Evolutionary conservation across 2,888 invertebrate species (phyloP).

Genomic region (Morpho achilles): DNA sequence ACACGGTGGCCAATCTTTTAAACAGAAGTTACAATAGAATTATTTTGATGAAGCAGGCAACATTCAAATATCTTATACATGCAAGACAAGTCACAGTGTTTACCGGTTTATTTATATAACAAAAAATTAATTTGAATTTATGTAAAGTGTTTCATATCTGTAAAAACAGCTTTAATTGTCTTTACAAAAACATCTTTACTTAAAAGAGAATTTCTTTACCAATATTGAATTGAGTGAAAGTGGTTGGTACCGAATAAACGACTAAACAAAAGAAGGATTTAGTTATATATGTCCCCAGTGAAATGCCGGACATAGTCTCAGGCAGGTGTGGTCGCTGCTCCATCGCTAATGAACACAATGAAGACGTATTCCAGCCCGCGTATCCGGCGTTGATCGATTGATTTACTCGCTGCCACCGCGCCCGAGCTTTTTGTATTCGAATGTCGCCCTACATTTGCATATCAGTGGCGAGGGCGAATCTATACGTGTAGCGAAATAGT

Average conservation of each 20-base stretch:
- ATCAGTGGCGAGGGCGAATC: conserved; percentile 69
- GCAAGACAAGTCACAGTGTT: too few relatives aligned
- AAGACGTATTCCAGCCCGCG: conserved; percentile 74
- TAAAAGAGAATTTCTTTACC: too few relatives aligned
- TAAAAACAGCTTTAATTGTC: too few relatives aligned
- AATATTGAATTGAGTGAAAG: conserved; percentile 9
- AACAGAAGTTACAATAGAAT: too few relatives aligned
- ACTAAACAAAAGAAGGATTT: conserved; percentile 22
- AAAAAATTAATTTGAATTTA: too few relatives aligned
- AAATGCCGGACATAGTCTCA: conserved; percentile 58
- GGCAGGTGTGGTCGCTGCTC: conserved; percentile 64
- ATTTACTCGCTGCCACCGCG: conserved; percentile 78
- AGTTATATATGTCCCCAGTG: conserved; percentile 22
- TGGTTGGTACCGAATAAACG: conserved; percentile 18
- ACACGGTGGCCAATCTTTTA: too few relatives aligned
- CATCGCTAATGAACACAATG: conserved; percentile 79
- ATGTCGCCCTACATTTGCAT: conserved; percentile 74
- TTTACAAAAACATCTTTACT: too few relatives aligned
- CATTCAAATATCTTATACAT: too few relatives aligned
- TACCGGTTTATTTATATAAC: too few relatives aligned
- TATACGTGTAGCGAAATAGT: conserved; percentile 42
- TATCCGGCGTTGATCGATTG: conserved; percentile 80
- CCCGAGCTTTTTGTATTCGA: conserved; percentile 78
- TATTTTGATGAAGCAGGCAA: too few relatives aligned
- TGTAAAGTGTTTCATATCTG: too few relatives aligned